Evolutionary conservation across 2,797 vertebrate species (phyloP).

Genomic region (Gambusia yucatana): DNA sequence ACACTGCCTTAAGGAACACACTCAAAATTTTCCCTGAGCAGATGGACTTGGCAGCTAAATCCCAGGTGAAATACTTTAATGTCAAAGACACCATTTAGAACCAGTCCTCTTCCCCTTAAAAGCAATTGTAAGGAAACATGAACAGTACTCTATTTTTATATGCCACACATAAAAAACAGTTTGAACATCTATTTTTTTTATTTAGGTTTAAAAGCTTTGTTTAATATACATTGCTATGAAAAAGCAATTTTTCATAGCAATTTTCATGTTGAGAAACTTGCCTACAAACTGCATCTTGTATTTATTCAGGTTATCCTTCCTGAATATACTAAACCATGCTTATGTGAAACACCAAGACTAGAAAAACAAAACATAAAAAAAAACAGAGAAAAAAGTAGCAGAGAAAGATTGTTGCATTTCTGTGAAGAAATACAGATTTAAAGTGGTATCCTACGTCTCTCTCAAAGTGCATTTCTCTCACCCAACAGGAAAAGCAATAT

Average conservation of each 20-base stretch:
- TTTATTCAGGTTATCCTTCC: background rate
- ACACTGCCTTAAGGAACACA: background rate
- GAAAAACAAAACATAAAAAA: background rate
- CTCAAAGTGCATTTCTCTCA: conserved; percentile 25
- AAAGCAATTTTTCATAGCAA: background rate
- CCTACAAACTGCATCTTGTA: background rate
- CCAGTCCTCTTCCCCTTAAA: background rate
- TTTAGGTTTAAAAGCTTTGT: background rate
- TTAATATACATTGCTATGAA: background rate
- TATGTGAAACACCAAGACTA: background rate
- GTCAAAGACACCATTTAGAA: too few species aligned
- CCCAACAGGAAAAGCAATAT: conserved; percentile 7
- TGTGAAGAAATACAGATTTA: background rate
- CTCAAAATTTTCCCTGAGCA: background rate
- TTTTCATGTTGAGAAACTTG: too few species aligned
- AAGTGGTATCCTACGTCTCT: conserved; percentile 14
- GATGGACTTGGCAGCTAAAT: background rate
- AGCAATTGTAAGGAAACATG: background rate
- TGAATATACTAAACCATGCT: background rate
- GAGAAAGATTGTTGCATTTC: background rate
- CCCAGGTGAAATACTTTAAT: background rate
- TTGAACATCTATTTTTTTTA: background rate
- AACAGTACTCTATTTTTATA: background rate
- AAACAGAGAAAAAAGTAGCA: background rate
- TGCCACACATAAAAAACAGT: background rate